A percentile compares a stretch with the other conserved stretches of the same genome.
Conservation (phyloP, 30 jellyfish, hydroid and myxozoan genomes). For the Chrysaora quinquecirrha region DNA sequence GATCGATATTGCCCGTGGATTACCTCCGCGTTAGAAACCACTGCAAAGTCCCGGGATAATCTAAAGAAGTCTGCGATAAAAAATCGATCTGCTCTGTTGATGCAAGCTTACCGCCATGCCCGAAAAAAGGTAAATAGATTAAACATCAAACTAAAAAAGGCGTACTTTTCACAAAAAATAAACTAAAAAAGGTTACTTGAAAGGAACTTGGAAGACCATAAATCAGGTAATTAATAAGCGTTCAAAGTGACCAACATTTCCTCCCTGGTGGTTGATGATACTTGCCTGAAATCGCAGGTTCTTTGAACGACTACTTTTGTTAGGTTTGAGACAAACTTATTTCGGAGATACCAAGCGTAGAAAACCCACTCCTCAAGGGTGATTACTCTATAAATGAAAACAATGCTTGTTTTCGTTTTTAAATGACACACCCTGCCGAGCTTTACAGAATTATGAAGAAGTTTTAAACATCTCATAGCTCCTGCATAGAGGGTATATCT, state of each 20-base stretch:
- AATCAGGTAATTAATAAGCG: neutral
- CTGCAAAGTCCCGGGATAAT: too few relatives aligned
- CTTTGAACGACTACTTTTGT: neutral
- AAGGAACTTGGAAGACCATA: neutral
- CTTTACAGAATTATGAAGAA: too few relatives aligned
- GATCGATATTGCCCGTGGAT: too few relatives aligned
- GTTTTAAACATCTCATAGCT: neutral
- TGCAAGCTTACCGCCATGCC: too few relatives aligned
- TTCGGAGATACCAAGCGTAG: neutral
- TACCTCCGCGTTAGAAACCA: too few relatives aligned
- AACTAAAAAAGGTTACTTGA: neutral
- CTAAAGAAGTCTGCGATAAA: too few relatives aligned
- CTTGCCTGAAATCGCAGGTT: neutral
- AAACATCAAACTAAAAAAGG: neutral
- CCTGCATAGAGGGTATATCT: neutral
- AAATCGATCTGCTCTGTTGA: too few relatives aligned
- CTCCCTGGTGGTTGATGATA: neutral
- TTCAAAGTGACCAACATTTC: neutral
- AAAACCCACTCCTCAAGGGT: neutral
- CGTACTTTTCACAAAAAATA: neutral
- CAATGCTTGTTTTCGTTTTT: neutral
- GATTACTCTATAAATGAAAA: neutral
- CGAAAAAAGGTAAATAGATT: neutral
- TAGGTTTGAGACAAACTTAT: neutral
- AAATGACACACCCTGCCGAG: neutral